Conservation (phyloP, 23 tunicate species). For the Oikopleura vanhoeffeni region DNA sequence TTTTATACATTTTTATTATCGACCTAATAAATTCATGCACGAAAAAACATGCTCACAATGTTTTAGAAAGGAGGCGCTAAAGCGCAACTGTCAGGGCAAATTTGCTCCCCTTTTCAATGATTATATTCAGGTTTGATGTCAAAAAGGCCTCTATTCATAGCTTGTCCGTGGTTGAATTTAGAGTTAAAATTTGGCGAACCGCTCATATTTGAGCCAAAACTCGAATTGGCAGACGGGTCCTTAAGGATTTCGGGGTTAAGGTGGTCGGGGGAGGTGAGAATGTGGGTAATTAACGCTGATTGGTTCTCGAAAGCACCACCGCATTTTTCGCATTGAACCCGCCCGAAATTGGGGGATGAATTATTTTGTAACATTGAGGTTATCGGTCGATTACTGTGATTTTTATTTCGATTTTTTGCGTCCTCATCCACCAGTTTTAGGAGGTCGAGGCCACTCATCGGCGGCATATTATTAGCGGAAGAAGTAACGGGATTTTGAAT, state of each 20-base stretch:
- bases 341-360: background rate
- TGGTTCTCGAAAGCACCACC: background rate
- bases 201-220: background rate
- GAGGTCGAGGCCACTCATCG: background rate
- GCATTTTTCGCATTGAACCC: background rate
- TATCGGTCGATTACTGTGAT: background rate
- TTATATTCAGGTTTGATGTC: background rate
- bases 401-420: background rate
- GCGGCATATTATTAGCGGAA: background rate
- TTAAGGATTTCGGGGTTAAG: too few species aligned
- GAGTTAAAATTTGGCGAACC: background rate
- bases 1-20: too few species aligned
- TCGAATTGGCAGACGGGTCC: too few species aligned
- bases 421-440: background rate
- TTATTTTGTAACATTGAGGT: background rate
- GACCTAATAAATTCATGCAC: too few species aligned
- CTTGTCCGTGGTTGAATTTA: background rate
- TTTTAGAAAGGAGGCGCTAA: too few species aligned
- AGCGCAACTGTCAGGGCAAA: too few species aligned
- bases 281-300: background rate
- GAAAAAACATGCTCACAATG: too few species aligned
- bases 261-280: background rate
- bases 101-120: background rate
- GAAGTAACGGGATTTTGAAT: background rate
- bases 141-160: background rate